Evolutionary conservation across 2,888 invertebrate species (phyloP), one percentile per base, ranked within the genome.

Genomic region (Hartigia nigra): DNA sequence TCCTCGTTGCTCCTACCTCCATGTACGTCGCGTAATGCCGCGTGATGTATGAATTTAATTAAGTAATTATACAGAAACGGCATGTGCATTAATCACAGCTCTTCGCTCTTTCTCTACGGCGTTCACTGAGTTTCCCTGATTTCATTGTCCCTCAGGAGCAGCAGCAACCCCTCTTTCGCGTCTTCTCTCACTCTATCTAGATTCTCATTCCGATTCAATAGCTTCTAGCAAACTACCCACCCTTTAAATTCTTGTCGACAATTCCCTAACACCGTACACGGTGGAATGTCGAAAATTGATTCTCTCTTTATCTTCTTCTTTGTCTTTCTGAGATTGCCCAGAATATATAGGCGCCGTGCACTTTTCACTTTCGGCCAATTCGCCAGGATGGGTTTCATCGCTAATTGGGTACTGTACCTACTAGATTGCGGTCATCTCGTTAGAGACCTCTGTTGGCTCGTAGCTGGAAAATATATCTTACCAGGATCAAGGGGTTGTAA

Each of bases 11-110:
- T 55, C 23, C 34, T 23, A 12, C 12, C 36, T 14, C 79, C 36
- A 69, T 80, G 82, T 77, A 79, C 77, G 76, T 81, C 81, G 82
- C 77, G 76, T 87, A 88, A 87, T 88, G 82, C 85, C 85, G 77
- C 79, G 78, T 89, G 88, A 88, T 88, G 80, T 85, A 88, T 88
- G 88, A 87, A 88, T 87, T 88, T 89, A 88, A 89, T 89, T 88
- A 88, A 88, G 86, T 85, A 86, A 88, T 88, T 89, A 87, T 85
- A 84, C 83, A 84, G 81, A 83, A 76, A 78, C 79, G 79, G 74
- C 79, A 79, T 79, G 81, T 81, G 82, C 85, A 87, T 87, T 87
- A 86, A 88, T 88, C 87, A 87, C 81, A 39, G 75, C 70, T 74
- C 55, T 55, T 55, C 55, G 23, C 55, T 55, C 55, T 55, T 55